Base-by-base conservation (phyloP, 1,140 invertebrate genomes). In the Hyposmocoma kahamanoa region DNA sequence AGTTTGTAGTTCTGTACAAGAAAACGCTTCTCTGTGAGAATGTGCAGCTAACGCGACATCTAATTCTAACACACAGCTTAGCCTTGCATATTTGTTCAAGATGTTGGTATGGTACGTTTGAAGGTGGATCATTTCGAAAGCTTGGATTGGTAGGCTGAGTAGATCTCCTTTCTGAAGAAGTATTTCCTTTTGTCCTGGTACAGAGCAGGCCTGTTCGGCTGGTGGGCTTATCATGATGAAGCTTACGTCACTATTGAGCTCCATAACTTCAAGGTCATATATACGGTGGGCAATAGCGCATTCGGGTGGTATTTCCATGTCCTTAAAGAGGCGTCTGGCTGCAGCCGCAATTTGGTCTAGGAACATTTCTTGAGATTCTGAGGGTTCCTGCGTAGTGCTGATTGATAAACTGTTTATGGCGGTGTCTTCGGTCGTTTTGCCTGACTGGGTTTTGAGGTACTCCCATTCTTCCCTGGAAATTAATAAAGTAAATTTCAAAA, bases 71-170 rank as follows among this genome's bases (percentile, higher is more conserved):
- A 97, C 94, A 62, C 95, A 97, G 56, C 96, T 97, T 2, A 98
- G 84, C 26, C 96, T 91, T 0, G 95, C 95, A 82, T 98, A 98
- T 61, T 94, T 91, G 60, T 92, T 92, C 6, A 98, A 92, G 18
- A 98, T 93, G 45, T 93, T 93, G 17, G 90, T 90, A 64, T 97
- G 96, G 80, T 98, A 99, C 5, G 96, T 97, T 50, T 92, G 92
- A 36, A 97, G 84, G 66, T 98, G 95, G 32, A 97, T 94, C 93
- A 97, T 97, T 89, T 98, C 97, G 67, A 97, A 95, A 0, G 90
- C 90, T 62, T 90, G 88, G 11, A 98, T 92, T 0, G 96, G 96
- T 22, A 98, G 85, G 24, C 94, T 92, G 10, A 96, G 89, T 17
- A 96, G 86, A 73, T 97, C 94, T 6, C 91, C 91, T 38, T 92